phyloP scores from a whole-genome alignment of 2,113 vertebrate species.

The Aegithalos caudatus region DNA sequence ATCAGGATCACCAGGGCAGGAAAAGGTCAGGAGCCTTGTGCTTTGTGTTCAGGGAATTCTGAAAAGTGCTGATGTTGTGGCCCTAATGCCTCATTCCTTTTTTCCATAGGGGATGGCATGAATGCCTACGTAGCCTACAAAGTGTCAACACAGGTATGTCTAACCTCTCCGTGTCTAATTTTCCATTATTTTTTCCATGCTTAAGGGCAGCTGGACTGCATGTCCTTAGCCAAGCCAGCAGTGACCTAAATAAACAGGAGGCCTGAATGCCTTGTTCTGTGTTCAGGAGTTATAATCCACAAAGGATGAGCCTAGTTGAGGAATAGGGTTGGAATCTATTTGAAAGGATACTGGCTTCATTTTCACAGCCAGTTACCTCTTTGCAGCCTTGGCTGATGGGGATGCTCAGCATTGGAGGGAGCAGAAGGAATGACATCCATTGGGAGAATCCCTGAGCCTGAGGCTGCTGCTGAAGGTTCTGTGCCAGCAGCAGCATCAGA shows the following conservation, averaged over 20 bases:
- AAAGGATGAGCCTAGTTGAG: not conserved
- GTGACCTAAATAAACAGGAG: not conserved
- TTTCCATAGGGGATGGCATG: slow-evolving; percentile 89
- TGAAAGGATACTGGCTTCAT: not conserved
- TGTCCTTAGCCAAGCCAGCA: not conserved
- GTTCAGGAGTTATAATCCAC: not conserved
- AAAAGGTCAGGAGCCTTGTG: not conserved
- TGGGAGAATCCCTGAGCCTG: not conserved
- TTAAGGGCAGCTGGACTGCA: not conserved
- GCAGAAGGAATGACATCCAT: not conserved
- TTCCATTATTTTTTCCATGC: not conserved
- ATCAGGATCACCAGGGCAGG: not conserved
- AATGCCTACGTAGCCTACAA: slow-evolving; percentile 96
- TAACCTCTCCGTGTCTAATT: not conserved
- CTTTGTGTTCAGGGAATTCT: not conserved
- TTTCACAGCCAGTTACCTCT: not conserved
- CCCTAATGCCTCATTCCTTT: not conserved
- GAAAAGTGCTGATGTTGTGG: not conserved
- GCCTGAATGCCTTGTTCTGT: not conserved
- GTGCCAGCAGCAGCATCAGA: fast-evolving
- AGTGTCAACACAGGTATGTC: slow-evolving; percentile 90
- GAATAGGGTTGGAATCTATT: not conserved
- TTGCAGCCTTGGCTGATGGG: not conserved
- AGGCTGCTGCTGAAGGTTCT: not conserved
- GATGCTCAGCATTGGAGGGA: not conserved